These are phyloP conservation scores for Ochotona princeps DNA, from an alignment of 2,113 vertebrate genomes.

Conservation along the genomic window DNA sequence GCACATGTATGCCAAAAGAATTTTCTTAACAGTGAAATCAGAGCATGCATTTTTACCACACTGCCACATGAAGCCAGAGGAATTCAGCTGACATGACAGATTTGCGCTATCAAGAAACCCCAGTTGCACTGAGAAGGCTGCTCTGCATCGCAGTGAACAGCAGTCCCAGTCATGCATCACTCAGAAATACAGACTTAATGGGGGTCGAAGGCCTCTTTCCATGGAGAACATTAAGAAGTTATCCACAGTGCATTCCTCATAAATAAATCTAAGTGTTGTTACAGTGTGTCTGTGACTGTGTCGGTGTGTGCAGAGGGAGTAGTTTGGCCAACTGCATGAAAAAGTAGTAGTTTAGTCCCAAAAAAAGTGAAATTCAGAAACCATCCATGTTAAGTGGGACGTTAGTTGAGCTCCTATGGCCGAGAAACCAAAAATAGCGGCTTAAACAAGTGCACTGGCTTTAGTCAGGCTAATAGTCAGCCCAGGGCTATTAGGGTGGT, in stretches of 20 bases:
- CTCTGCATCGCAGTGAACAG: not conserved
- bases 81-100: constrained; percentile 54
- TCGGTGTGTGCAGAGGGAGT: not conserved
- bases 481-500: not conserved
- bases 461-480: not conserved
- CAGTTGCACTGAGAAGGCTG: constrained; percentile 36
- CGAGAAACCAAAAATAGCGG: not conserved
- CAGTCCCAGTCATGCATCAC: constrained; percentile 47
- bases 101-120: constrained; percentile 58
- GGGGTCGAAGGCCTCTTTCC: constrained; percentile 37
- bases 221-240: constrained; percentile 46
- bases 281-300: not conserved
- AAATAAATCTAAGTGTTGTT: constrained; percentile 64
- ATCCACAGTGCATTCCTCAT: constrained; percentile 40
- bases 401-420: not conserved
- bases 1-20: constrained; percentile 68
- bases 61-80: constrained; percentile 37
- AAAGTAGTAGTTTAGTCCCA: not conserved
- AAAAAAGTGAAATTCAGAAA: constrained; percentile 12
- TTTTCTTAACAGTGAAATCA: constrained; percentile 58
- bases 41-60: constrained; percentile 51
- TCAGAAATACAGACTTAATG: constrained; percentile 62
- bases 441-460: not conserved
- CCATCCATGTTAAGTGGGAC: not conserved
- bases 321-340: not conserved